A percentile compares a stretch with the other conserved stretches of the same genome.
Conservation (phyloP, 30 jellyfish, hydroid and myxozoan species). For the Turritopsis rubra region DNA sequence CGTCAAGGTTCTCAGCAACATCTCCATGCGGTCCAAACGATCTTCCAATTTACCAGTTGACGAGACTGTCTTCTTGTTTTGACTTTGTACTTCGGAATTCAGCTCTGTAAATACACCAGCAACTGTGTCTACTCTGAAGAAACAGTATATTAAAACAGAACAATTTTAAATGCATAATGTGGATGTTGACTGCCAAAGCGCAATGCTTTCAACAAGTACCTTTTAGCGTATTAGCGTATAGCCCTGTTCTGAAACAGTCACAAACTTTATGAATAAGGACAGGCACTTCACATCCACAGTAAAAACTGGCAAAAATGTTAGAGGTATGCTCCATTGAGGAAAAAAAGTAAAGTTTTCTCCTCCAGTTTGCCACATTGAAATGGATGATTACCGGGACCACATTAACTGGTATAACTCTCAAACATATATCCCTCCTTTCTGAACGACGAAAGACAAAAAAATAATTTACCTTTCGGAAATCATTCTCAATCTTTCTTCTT, state of each 20-base stretch:
- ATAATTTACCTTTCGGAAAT: slow-evolving; percentile 56
- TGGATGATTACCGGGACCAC: no score
- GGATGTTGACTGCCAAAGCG: background rate
- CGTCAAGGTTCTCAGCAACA: background rate
- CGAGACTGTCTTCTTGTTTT: slow-evolving; percentile 24
- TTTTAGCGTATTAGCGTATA: no score
- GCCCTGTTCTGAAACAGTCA: no score
- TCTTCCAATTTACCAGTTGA: slow-evolving; percentile 9
- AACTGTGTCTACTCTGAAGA: slow-evolving; percentile 43
- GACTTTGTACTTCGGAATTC: slow-evolving; percentile 26
- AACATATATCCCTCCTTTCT: no score
- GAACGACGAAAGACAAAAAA: background rate
- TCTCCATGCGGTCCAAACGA: slow-evolving; percentile 12
- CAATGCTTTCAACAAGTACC: no score
- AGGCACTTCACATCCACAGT: no score
- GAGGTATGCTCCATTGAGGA: no score
- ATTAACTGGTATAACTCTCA: no score
- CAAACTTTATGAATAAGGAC: no score
- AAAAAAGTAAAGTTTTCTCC: no score
- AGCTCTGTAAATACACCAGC: slow-evolving; percentile 35
- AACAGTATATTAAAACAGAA: background rate
- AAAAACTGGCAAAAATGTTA: no score
- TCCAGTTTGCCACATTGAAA: no score
- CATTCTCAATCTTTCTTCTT: slow-evolving; percentile 45
- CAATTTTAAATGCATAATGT: background rate